phyloP scores from a whole-genome alignment of 2,888 invertebrate genomes.

The Oxyscelio sp. region DNA sequence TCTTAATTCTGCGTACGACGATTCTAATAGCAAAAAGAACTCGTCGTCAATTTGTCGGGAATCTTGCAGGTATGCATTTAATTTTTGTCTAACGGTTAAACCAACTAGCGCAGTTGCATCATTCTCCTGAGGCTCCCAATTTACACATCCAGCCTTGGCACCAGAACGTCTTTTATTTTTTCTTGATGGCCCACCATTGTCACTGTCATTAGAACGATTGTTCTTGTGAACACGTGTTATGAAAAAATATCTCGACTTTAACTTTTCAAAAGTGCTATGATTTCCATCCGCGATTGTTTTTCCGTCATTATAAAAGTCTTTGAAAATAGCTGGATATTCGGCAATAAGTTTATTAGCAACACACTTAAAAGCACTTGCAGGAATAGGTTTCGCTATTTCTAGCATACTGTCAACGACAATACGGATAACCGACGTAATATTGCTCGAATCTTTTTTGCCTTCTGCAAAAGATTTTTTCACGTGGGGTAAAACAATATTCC shows the following conservation, averaged over 20 bases:
- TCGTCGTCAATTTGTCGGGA: background rate
- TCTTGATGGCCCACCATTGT: too few relatives aligned
- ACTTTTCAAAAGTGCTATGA: slow-evolving; percentile 71
- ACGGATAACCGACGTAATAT: background rate
- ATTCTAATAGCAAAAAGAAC: slow-evolving; percentile 20
- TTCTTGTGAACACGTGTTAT: slow-evolving; percentile 22
- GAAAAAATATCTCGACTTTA: slow-evolving; percentile 53
- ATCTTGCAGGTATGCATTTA: slow-evolving; percentile 2
- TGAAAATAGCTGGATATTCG: slow-evolving; percentile 76
- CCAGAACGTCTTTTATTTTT: background rate
- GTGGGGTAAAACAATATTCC: too few relatives aligned
- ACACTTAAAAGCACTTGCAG: slow-evolving; percentile 72
- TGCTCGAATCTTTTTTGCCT: too few relatives aligned
- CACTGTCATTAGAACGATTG: slow-evolving; percentile 15
- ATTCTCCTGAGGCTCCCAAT: background rate
- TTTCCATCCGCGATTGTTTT: slow-evolving; percentile 75
- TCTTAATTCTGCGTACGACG: slow-evolving; percentile 1
- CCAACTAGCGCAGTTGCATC: background rate
- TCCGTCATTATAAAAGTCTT: slow-evolving; percentile 77
- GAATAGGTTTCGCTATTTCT: slow-evolving; percentile 68
- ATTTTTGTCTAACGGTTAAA: background rate
- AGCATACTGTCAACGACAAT: slow-evolving; percentile 71
- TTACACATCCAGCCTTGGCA: slow-evolving; percentile 11
- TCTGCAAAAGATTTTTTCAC: too few relatives aligned
- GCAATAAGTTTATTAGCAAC: slow-evolving; percentile 73